A percentile compares a stretch with the other conserved stretches of the same genome.
These are phyloP conservation scores for Teleiodes luculella DNA, from an alignment of 2,888 invertebrate genomes.

Conservation along the genomic window DNA sequence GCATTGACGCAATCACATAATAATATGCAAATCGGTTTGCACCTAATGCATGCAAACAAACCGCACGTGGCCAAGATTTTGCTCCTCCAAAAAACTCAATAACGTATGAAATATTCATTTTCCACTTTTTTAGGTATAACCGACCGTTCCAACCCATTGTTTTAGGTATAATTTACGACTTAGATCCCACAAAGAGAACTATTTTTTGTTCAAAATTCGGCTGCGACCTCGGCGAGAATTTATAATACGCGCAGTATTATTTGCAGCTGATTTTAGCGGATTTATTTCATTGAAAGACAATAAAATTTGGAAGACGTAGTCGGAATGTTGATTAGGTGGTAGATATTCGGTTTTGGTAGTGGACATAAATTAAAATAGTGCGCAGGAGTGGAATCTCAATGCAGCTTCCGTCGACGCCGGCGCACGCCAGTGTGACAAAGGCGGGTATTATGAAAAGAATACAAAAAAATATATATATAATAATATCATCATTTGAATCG, in stretches of 20 bases:
- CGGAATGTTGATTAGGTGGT: slow-evolving; percentile 46
- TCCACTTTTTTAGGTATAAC: slow-evolving; percentile 35
- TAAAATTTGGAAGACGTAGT: slow-evolving; percentile 45
- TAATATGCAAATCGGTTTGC: too few relatives aligned
- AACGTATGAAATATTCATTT: slow-evolving; percentile 64
- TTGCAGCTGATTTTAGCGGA: slow-evolving; percentile 48
- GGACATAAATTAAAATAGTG: slow-evolving; percentile 51
- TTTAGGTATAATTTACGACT: slow-evolving; percentile 46
- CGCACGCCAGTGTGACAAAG: slow-evolving; percentile 10
- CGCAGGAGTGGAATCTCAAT: slow-evolving; percentile 28
- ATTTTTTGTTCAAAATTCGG: slow-evolving; percentile 32
- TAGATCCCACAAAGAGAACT: slow-evolving; percentile 33
- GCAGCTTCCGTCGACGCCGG: slow-evolving; percentile 27
- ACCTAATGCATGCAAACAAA: neutral
- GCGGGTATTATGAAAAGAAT: neutral
- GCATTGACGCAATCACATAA: too few relatives aligned
- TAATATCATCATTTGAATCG: too few relatives aligned
- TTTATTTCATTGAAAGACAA: slow-evolving; percentile 53
- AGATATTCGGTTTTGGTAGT: slow-evolving; percentile 29
- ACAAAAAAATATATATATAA: too few relatives aligned
- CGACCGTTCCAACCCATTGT: too few relatives aligned
- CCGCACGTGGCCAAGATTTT: neutral
- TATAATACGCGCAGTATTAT: slow-evolving; percentile 46
- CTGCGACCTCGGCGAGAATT: slow-evolving; percentile 49
- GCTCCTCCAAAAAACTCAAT: slow-evolving; percentile 21